Base-by-base conservation (phyloP, 2,113 vertebrate genomes). In the Saccopteryx bilineata region DNA sequence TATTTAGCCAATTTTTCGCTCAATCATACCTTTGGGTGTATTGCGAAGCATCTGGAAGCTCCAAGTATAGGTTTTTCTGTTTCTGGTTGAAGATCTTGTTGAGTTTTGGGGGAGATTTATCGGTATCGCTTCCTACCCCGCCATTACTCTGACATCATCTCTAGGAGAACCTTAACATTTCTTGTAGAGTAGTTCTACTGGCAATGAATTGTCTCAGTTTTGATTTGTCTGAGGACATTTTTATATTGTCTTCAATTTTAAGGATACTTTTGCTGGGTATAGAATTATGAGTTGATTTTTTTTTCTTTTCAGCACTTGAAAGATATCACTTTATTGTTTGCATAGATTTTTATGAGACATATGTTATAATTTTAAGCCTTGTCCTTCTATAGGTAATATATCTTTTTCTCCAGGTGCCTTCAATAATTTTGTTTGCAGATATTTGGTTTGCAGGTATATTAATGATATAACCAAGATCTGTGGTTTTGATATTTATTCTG, bases 181-280 rank as follows among this genome's bases (percentile, higher is more conserved):
- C 52, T 68, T 52, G 14, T 39, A 81, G 52, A 83, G 39, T 66
- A 91, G 54, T 68, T 86, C 46, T 85, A 33, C 9, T 68, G 24
- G 54, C 66, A 87, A 74, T 61, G 39, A 71, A 72, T 72, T 78
- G 26, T 58, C 28, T 87, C 31, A 33, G 12, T 76, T 75, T 82
- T 76, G 19, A 79, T 65, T 83, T 75, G 17, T 71, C 68, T 58
- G 56, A 87, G 63, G 48, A 76, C 48, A 60, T 33, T 60, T 90
- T 94, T 69, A 87, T 96, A 71, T 83, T 54, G 50, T 68, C 69
- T 88, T 89, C 19, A 88, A 54, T 78, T 96, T 88, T 52, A 85
- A 74, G 31, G 48, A 60, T 84, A 79, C 4, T 65, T 91, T 96
- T 88, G 14, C 50, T 78, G 50, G 13, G 39, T 69, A 84, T 63